Evolutionary conservation across 2,113 vertebrate genomes (phyloP).

Genomic region (Hucho hucho): DNA sequence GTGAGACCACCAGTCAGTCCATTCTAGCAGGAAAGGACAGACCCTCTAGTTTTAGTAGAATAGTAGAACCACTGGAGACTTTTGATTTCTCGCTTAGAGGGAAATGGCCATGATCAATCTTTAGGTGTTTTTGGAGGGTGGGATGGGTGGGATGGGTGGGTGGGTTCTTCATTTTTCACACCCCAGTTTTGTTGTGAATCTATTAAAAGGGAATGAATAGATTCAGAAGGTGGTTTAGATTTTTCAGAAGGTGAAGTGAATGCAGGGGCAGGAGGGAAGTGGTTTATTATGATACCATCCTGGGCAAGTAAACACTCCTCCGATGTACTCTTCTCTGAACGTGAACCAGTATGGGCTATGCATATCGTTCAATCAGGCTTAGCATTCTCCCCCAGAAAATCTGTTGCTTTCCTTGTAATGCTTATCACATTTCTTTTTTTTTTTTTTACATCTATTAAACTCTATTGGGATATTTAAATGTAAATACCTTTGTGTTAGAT

Average conservation of each 20-base stretch:
- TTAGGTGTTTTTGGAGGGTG: neutral
- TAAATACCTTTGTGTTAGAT: constrained; percentile 39
- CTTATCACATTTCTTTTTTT: constrained; percentile 48
- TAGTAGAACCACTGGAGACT: constrained; percentile 67
- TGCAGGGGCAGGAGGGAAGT: neutral
- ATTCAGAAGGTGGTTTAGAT: neutral
- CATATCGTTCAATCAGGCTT: constrained; percentile 45
- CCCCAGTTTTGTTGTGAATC: constrained; percentile 17
- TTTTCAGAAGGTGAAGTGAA: neutral
- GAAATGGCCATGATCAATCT: constrained; percentile 71
- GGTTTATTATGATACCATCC: constrained; percentile 48
- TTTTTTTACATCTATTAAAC: constrained; percentile 32
- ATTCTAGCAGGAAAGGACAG: constrained; percentile 67
- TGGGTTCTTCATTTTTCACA: constrained; percentile 13
- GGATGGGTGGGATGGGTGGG: neutral
- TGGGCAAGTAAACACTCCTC: constrained; percentile 62
- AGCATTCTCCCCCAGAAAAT: constrained; percentile 66
- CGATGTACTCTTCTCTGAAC: constrained; percentile 24
- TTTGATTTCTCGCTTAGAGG: constrained; percentile 52
- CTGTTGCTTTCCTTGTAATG: constrained; percentile 67
- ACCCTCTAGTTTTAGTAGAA: constrained; percentile 58
- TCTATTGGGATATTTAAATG: constrained; percentile 46
- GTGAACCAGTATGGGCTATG: constrained; percentile 25
- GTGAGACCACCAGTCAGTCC: constrained; percentile 55
- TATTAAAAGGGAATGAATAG: constrained; percentile 8